phyloP scores from a whole-genome alignment of 1,140 invertebrate genomes.

The Gonatopus flavifemur region DNA sequence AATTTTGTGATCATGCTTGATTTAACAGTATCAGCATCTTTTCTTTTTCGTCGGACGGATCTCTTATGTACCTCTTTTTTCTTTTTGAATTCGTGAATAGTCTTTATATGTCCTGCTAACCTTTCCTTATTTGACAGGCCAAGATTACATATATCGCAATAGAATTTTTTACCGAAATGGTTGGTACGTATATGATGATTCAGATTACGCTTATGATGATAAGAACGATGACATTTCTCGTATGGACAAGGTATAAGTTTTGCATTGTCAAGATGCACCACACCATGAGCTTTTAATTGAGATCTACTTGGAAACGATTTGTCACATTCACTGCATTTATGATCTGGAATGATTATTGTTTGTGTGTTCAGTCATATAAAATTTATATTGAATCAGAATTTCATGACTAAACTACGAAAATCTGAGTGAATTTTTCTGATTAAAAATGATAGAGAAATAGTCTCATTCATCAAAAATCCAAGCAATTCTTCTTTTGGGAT shows the following conservation, averaged over 20 bases:
- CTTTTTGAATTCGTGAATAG: slow-evolving; percentile 6
- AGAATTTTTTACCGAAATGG: slow-evolving; percentile 33
- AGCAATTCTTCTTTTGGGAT: too few species aligned
- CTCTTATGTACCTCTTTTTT: not conserved
- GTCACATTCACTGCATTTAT: slow-evolving; percentile 29
- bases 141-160: slow-evolving; percentile 31
- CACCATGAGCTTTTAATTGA: slow-evolving; percentile 23
- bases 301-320: slow-evolving; percentile 21
- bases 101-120: slow-evolving; percentile 26
- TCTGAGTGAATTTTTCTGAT: too few species aligned
- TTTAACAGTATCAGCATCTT: slow-evolving; percentile 24
- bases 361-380: too few species aligned
- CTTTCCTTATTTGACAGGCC: slow-evolving; percentile 23
- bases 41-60: slow-evolving; percentile 10
- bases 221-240: slow-evolving; percentile 30
- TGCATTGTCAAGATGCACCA: slow-evolving; percentile 17
- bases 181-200: slow-evolving; percentile 22
- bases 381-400: too few species aligned
- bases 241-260: slow-evolving; percentile 27
- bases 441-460: too few species aligned
- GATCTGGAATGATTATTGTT: too few species aligned
- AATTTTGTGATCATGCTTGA: slow-evolving; percentile 24
- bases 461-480: too few species aligned
- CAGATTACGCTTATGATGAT: slow-evolving; percentile 32
- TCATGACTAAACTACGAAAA: too few species aligned